Base-by-base conservation (phyloP, 1,140 invertebrate species). In the Meteorus sp. region DNA sequence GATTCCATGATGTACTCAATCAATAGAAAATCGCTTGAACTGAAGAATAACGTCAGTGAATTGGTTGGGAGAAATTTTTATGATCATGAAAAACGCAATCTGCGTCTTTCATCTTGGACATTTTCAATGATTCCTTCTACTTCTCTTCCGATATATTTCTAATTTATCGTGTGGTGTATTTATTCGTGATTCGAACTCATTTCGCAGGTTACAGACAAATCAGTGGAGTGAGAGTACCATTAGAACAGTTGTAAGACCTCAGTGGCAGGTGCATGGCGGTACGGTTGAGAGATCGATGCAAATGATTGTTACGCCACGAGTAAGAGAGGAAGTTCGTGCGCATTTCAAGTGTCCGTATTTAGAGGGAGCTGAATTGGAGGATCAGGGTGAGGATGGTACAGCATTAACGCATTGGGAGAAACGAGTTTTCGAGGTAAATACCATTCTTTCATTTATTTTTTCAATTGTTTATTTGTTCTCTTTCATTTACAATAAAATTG, bases 371-470 rank as follows among this genome's bases (percentile, higher is more conserved):
- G 97, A 99, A 75, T 77, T 99, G 29, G 97, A 99, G 82, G 94
- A 99, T 80, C 97, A 99, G 81, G 96, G 96, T 0, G 94, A 93
- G 59, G 93, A 98, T 68, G 97, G 97, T 7, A 99, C 97, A 0
- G 91, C 92, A 0, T 79, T 99, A 7, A 99, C 97, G 1, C 97
- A 99, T 75, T 99, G 97, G 96, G 97, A 99, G 78, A 99, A 99
- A 72, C 78, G 97, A 51, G 88, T 98, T 6, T 97, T 99, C 78
- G 97, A 99, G 83, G 93, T 95, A 69, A 72, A 72, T 61, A 64
- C 27, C 9, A 54, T 45, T 61, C 13, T 37, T 39, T 15, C 17
- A 52, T 51, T 53, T 22, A 9, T 3, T 3, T 13, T 8, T 29
- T 20, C 9, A 3, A 37, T 37, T 4, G 15, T 2, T 37, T 37